Conservation (phyloP, 2,113 vertebrate genomes). For the Daboia siamensis region DNA sequence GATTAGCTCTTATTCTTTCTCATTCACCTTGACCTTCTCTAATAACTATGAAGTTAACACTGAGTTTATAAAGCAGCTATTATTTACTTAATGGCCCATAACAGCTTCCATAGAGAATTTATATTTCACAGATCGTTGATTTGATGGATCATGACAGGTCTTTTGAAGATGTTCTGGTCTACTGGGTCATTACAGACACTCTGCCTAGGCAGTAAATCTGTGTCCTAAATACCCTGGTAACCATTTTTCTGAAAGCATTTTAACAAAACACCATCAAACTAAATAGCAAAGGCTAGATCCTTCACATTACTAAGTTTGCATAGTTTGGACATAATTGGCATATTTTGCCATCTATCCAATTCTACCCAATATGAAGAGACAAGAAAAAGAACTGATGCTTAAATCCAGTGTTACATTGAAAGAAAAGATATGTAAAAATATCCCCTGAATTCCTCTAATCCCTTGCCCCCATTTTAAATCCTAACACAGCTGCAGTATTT, state of each 20-base stretch:
- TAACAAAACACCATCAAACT: slow-evolving; percentile 9
- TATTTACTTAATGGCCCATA: slow-evolving; percentile 66
- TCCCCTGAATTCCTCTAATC: not conserved
- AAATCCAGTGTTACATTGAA: not conserved
- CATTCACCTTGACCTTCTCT: slow-evolving; percentile 41
- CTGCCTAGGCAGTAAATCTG: slow-evolving; percentile 51
- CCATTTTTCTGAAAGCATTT: slow-evolving; percentile 39
- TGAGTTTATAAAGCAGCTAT: slow-evolving; percentile 64
- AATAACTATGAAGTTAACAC: slow-evolving; percentile 57
- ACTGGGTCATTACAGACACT: slow-evolving; percentile 55
- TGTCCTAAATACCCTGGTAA: slow-evolving; percentile 48
- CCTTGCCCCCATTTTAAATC: not conserved
- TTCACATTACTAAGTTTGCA: not conserved
- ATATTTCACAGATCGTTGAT: slow-evolving; percentile 62
- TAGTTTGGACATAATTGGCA: not conserved
- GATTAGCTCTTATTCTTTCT: slow-evolving; percentile 37
- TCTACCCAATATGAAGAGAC: too few relatives aligned
- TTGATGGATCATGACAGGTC: slow-evolving; percentile 66
- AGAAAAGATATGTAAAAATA: not conserved
- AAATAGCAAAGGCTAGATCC: not conserved
- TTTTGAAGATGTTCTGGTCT: slow-evolving; percentile 67
- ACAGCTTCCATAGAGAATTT: slow-evolving; percentile 59
- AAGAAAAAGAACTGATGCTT: not conserved
- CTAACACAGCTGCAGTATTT: not conserved
- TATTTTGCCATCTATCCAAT: not conserved